Evolutionary conservation across 2,888 invertebrate species (phyloP).

Genomic region (Muschampia plurimacula): DNA sequence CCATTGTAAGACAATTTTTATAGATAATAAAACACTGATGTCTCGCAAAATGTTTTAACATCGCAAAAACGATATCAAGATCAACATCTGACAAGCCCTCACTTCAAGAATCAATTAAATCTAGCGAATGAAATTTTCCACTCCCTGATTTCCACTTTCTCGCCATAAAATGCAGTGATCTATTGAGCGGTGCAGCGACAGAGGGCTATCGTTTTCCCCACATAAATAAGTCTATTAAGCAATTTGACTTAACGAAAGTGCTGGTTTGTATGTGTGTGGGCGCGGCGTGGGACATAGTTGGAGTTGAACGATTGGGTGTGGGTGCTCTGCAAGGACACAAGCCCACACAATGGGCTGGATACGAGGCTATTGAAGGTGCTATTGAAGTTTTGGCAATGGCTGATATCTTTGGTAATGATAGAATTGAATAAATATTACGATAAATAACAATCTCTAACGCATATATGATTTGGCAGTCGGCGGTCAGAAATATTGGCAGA

Average conservation of each 20-base stretch:
- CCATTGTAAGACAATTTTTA: background rate
- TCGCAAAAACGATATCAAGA: conserved; percentile 24
- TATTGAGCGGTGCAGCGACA: conserved; percentile 26
- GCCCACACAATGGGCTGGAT: conserved; percentile 56
- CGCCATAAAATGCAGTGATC: conserved; percentile 38
- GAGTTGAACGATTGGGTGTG: conserved; percentile 60
- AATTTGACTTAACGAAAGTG: conserved; percentile 75
- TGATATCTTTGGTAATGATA: conserved; percentile 9
- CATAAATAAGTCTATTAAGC: conserved; percentile 65
- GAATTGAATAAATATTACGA: background rate
- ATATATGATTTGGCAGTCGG: background rate
- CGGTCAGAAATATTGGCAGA: background rate
- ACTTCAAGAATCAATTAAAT: conserved; percentile 36
- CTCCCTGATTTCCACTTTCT: conserved; percentile 37
- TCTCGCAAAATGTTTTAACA: conserved; percentile 19
- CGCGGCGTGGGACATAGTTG: conserved; percentile 69
- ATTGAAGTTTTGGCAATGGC: conserved; percentile 31
- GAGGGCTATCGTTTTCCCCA: conserved; percentile 53
- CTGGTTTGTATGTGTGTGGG: conserved; percentile 64
- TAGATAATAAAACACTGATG: background rate
- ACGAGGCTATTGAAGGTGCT: conserved; percentile 41
- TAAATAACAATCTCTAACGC: background rate
- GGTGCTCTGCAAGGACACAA: conserved; percentile 71
- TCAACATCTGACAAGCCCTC: conserved; percentile 27
- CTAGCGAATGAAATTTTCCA: conserved; percentile 33